Evolutionary conservation across 2,888 invertebrate species (phyloP).

Genomic region (Pammene fasciana): DNA sequence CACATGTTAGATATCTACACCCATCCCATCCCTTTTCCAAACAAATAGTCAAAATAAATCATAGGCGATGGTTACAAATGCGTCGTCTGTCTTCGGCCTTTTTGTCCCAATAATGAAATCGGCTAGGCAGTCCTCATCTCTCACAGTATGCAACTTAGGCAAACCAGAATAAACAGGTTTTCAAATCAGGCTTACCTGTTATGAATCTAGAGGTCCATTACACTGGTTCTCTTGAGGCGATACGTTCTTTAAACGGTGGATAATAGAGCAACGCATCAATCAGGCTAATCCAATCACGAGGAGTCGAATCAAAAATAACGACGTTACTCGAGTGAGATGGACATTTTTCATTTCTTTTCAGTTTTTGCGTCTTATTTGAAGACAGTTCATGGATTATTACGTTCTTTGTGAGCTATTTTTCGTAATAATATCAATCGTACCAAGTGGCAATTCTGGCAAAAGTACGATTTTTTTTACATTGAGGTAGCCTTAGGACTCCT

Average conservation of each 20-base stretch:
- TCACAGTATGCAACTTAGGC: background rate
- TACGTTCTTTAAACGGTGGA: background rate
- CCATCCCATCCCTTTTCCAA: conserved; percentile 14
- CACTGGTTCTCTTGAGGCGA: background rate
- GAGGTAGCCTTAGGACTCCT: too few species aligned
- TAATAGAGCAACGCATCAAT: conserved; percentile 16
- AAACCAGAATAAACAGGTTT: background rate
- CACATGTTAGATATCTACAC: conserved; percentile 22
- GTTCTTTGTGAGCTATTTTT: background rate
- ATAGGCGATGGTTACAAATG: conserved; percentile 31
- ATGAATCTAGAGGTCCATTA: background rate
- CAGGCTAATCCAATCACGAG: conserved; percentile 27
- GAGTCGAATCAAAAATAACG: conserved; percentile 27
- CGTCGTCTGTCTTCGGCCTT: conserved; percentile 18
- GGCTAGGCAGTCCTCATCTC: background rate
- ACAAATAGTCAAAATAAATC: conserved; percentile 28
- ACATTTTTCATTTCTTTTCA: conserved; percentile 10
- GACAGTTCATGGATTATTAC: background rate
- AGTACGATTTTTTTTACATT: background rate
- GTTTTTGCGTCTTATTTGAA: conserved; percentile 5
- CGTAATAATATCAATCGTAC: background rate
- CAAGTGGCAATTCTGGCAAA: too few species aligned
- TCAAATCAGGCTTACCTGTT: background rate
- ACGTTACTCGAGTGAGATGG: conserved; percentile 6
- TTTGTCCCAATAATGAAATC: conserved; percentile 27